These are phyloP conservation scores for Mythimna ferrago DNA, from an alignment of 2,888 invertebrate species.

Conservation along the genomic window DNA sequence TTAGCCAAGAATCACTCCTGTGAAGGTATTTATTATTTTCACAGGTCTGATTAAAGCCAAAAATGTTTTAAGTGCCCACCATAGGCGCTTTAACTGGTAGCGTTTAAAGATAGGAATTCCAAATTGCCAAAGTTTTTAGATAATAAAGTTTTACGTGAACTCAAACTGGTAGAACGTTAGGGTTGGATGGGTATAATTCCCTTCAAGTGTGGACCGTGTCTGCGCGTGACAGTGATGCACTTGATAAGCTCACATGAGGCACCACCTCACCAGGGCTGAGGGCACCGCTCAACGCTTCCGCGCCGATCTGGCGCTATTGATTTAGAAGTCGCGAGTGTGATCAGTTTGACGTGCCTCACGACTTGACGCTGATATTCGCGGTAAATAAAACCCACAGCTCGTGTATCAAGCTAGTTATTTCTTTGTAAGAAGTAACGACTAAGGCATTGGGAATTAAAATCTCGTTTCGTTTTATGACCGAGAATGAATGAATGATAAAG, in stretches of 20 bases:
- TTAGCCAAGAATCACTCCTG: constrained; percentile 65
- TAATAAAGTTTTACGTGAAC: constrained; percentile 13
- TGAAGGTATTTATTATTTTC: constrained; percentile 68
- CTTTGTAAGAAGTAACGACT: constrained; percentile 46
- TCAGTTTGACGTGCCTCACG: constrained; percentile 64
- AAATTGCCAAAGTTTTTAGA: constrained; percentile 35
- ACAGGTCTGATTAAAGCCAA: constrained; percentile 64
- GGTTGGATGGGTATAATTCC: constrained; percentile 3
- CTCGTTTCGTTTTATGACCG: constrained; percentile 20
- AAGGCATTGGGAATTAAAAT: constrained; percentile 10
- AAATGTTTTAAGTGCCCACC: constrained; percentile 51
- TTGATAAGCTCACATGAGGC: constrained; percentile 58
- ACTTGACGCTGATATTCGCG: constrained; percentile 48
- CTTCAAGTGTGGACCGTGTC: constrained; percentile 54
- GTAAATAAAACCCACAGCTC: constrained; percentile 50
- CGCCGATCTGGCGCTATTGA: constrained; percentile 57
- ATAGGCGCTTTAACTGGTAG: constrained; percentile 34
- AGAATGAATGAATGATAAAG: background rate
- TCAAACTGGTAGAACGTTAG: background rate
- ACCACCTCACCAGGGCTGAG: constrained; percentile 34
- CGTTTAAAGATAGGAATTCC: constrained; percentile 39
- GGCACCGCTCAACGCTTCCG: constrained; percentile 60
- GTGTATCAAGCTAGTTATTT: constrained; percentile 53
- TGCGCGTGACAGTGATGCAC: constrained; percentile 62
- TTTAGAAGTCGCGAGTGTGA: constrained; percentile 56